phyloP scores from a whole-genome alignment of 2,113 vertebrate genomes.

The Pangasianodon gigas region DNA sequence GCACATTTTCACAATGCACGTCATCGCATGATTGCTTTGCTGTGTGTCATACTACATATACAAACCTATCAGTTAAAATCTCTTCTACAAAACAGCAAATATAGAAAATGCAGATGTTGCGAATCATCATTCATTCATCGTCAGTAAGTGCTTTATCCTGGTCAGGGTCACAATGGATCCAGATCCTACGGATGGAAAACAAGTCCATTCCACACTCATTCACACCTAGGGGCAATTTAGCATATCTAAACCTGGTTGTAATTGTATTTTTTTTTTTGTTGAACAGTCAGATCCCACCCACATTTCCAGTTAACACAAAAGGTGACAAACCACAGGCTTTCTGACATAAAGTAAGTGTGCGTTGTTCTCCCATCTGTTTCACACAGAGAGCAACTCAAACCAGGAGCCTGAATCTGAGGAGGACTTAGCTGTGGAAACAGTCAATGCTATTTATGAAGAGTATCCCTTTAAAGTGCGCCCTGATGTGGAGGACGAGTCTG shows the following conservation, averaged over 20 bases:
- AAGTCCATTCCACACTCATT: background rate
- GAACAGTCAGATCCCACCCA: background rate
- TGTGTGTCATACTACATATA: too few relatives aligned
- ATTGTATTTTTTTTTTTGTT: background rate
- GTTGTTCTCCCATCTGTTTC: background rate
- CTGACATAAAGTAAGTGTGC: background rate
- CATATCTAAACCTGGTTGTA: background rate
- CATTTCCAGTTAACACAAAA: background rate
- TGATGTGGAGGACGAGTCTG: background rate
- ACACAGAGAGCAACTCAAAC: background rate
- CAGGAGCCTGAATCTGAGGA: slow-evolving; percentile 19
- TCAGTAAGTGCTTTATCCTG: background rate
- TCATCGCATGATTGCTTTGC: too few relatives aligned
- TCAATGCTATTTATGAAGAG: slow-evolving; percentile 51
- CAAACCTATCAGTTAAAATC: too few relatives aligned
- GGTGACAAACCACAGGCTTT: background rate
- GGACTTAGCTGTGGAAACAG: slow-evolving; percentile 17
- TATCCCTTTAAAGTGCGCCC: slow-evolving; percentile 24
- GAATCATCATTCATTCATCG: too few relatives aligned
- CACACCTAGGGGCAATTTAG: background rate
- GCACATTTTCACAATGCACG: too few relatives aligned
- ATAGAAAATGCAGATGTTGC: too few relatives aligned
- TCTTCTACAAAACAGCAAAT: background rate
- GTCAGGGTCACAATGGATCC: background rate
- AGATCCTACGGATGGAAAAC: background rate